Conservation (phyloP, 1,140 invertebrate species). For the Rhizoglyphus robini region DNA sequence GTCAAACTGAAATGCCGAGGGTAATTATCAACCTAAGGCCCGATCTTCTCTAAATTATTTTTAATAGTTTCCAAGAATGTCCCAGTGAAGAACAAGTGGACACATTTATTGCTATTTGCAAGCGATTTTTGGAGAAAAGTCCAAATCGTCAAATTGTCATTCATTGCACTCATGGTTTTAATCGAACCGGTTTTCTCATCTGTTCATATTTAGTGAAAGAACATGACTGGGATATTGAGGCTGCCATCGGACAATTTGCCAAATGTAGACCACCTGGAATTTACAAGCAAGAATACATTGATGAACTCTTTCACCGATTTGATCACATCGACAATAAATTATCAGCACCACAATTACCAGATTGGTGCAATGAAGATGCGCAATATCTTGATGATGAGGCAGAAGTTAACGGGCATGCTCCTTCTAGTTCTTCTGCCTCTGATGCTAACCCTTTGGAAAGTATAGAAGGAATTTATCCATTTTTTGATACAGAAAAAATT, state of each 20-base stretch:
- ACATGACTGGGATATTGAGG: constrained; percentile 51
- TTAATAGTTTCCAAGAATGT: constrained; percentile 31
- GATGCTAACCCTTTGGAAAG: constrained; percentile 52
- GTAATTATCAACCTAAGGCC: constrained; percentile 38
- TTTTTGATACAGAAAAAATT: constrained; percentile 47
- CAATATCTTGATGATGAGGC: neutral
- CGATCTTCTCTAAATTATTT: too few species aligned
- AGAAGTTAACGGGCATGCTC: neutral
- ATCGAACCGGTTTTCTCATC: constrained; percentile 87
- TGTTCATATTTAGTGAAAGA: constrained; percentile 74
- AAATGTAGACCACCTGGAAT: constrained; percentile 46
- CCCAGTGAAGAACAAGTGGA: constrained; percentile 31
- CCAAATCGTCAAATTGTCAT: constrained; percentile 41
- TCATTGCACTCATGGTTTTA: constrained; percentile 98
- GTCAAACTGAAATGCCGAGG: constrained; percentile 73
- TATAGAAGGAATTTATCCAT: constrained; percentile 52
- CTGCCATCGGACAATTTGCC: constrained; percentile 61
- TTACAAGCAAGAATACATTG: constrained; percentile 52
- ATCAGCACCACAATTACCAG: constrained; percentile 45
- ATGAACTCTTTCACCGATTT: constrained; percentile 36
- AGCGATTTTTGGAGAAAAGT: constrained; percentile 28
- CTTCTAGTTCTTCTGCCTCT: neutral
- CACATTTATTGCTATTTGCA: constrained; percentile 30
- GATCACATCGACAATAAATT: neutral
- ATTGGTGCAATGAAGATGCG: constrained; percentile 52